Evolutionary conservation across 2,888 invertebrate genomes (phyloP).

Genomic region (Calephelis perditalis): DNA sequence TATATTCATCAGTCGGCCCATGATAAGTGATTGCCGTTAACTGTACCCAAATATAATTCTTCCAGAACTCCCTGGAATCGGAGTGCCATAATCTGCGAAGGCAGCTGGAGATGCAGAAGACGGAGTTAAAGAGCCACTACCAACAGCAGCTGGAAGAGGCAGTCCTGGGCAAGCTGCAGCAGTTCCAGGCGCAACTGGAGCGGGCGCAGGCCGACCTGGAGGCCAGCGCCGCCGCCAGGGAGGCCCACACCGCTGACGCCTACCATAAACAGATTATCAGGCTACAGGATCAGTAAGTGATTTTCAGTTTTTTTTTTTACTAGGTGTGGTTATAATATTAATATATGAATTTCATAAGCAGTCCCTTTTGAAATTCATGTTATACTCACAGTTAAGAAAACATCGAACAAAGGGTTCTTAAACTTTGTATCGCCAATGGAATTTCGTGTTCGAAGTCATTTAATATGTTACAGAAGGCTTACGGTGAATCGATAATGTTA

Average conservation of each 20-base stretch:
- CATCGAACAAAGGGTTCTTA: no score
- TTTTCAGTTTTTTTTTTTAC: not conserved
- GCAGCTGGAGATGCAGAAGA: slow-evolving; percentile 80
- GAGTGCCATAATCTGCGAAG: slow-evolving; percentile 74
- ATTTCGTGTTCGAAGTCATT: no score
- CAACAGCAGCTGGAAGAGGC: slow-evolving; percentile 89
- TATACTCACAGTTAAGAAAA: no score
- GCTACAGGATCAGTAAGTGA: slow-evolving; percentile 77
- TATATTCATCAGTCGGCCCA: no score
- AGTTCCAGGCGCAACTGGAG: slow-evolving; percentile 86
- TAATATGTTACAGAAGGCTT: no score
- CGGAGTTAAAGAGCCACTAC: slow-evolving; percentile 84
- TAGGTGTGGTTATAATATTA: no score
- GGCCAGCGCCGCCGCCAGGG: slow-evolving; percentile 80
- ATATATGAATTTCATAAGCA: no score
- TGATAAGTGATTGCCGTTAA: no score
- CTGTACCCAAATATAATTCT: no score
- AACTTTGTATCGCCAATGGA: no score
- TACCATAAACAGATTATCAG: slow-evolving; percentile 85
- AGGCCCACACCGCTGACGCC: slow-evolving; percentile 82
- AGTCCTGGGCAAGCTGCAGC: slow-evolving; percentile 85
- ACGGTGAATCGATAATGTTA: no score
- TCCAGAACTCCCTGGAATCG: slow-evolving; percentile 67
- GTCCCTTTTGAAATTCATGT: no score
- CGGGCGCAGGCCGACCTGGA: slow-evolving; percentile 81